A percentile compares a stretch with the other conserved stretches of the same genome.
phyloP scores from a whole-genome alignment of 2,888 invertebrate species.

The Meloe dianella region DNA sequence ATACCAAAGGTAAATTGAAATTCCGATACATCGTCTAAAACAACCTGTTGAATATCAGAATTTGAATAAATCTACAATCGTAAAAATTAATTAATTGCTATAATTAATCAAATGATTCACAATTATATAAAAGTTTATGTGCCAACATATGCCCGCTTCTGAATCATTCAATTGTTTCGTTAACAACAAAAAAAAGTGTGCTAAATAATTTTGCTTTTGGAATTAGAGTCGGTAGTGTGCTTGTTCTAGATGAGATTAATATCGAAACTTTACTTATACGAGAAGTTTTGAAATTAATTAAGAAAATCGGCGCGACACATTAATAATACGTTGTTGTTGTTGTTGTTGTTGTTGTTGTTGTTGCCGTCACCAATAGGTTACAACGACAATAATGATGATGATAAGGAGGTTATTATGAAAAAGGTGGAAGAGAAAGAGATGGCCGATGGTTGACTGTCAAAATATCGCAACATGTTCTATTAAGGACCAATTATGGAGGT shows the following conservation, averaged over 20 bases:
- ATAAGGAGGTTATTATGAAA: not conserved
- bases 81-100: no score
- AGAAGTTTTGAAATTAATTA: constrained; percentile 20
- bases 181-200: no score
- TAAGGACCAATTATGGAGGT: constrained; percentile 47
- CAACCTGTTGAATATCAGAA: not conserved
- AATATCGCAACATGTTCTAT: constrained; percentile 21
- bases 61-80: no score
- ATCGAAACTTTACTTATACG: constrained; percentile 1
- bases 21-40: no score
- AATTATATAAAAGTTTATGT: no score
- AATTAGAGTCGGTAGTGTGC: no score
- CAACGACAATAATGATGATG: not conserved
- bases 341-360: not conserved
- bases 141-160: no score
- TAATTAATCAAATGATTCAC: no score
- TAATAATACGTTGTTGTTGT: constrained; percentile 11
- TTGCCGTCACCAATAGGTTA: not conserved
- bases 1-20: no score
- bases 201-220: no score
- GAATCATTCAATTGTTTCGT: no score
- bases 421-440: not conserved
- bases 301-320: constrained; percentile 19
- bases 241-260: not conserved
- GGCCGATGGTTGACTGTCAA: constrained; percentile 23